Evolutionary conservation across 2,113 vertebrate species (phyloP).

Genomic region (Megalops atlanticus): DNA sequence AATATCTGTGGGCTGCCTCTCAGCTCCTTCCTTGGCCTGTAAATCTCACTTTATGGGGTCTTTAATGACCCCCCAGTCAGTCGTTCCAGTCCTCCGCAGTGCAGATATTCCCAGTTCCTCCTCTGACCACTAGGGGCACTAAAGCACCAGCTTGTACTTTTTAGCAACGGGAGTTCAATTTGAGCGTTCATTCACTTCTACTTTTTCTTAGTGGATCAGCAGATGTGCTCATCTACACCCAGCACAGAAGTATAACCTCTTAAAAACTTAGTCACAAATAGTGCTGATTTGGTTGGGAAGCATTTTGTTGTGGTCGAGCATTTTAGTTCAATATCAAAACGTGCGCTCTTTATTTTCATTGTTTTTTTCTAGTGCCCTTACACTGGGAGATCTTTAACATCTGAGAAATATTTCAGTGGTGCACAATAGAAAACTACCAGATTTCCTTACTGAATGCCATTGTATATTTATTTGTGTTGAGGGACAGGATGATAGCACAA

Average conservation of each 20-base stretch:
- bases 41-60: conserved; percentile 73
- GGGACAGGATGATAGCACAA: neutral
- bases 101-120: conserved; percentile 59
- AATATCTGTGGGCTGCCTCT: conserved; percentile 61
- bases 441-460: too few species aligned
- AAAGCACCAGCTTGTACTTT: neutral
- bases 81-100: conserved; percentile 70
- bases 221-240: neutral
- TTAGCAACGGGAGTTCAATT: neutral
- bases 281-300: neutral
- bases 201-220: neutral
- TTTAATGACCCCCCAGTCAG: conserved; percentile 70
- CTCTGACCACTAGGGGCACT: neutral
- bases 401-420: too few species aligned
- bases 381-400: too few species aligned
- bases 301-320: neutral
- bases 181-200: neutral
- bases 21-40: conserved; percentile 60
- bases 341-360: too few species aligned
- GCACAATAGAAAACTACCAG: too few species aligned
- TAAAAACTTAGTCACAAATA: neutral
- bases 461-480: neutral
- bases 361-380: too few species aligned
- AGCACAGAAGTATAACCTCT: neutral
- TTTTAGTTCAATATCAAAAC: too few species aligned